Evolutionary conservation across 2,113 vertebrate genomes (phyloP).

Genomic region (Tachysurus vachellii): DNA sequence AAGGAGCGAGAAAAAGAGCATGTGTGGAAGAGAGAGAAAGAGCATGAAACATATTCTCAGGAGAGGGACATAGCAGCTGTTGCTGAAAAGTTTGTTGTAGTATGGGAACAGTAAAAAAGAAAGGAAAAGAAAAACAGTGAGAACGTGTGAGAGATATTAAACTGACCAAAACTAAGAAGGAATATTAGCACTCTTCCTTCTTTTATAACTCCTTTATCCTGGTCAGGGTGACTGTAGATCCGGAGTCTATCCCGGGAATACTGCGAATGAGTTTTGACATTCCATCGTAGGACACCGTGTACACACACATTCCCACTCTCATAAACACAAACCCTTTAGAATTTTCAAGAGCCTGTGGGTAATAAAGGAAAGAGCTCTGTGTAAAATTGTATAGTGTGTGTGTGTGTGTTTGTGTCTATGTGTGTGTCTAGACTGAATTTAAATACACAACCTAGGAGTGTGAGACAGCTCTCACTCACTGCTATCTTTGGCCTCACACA

Average conservation of each 20-base stretch:
- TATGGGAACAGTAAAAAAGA: neutral
- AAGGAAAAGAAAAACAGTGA: too few relatives aligned
- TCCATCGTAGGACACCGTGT: neutral
- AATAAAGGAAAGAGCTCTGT: neutral
- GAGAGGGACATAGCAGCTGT: constrained; percentile 17
- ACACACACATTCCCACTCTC: neutral
- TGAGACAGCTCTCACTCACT: constrained; percentile 24
- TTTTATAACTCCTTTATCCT: neutral
- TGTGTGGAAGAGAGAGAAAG: neutral
- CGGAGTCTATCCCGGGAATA: neutral
- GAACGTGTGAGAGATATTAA: neutral
- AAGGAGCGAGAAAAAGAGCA: neutral
- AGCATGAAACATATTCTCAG: constrained; percentile 7
- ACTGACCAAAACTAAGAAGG: neutral
- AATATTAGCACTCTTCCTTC: neutral
- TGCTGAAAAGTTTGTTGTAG: constrained; percentile 17
- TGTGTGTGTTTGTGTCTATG: neutral
- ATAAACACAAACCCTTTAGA: neutral
- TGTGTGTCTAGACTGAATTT: constrained; percentile 21
- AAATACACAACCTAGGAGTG: constrained; percentile 5
- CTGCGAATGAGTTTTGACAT: neutral
- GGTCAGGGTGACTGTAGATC: neutral
- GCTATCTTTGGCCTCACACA: constrained; percentile 25
- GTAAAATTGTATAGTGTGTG: neutral
- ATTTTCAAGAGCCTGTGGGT: neutral